Conservation (phyloP, 2,888 invertebrate species). For the Drosophila eohydei region DNA sequence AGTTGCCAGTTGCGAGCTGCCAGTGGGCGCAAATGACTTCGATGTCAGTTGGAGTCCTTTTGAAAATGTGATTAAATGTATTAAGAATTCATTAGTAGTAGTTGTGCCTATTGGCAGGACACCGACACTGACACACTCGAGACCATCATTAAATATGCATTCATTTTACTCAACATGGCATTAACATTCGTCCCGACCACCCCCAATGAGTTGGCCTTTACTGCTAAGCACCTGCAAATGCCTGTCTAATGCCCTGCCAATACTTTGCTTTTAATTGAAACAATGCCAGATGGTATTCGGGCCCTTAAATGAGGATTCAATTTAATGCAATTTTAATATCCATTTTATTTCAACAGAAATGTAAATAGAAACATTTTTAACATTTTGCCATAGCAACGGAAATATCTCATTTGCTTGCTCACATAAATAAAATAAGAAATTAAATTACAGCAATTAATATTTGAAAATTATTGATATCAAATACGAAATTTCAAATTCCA, state of each 20-base stretch:
- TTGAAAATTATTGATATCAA: not conserved
- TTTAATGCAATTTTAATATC: constrained; percentile 20
- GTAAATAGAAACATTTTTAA: not conserved
- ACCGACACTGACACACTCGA: not conserved
- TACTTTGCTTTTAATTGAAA: constrained; percentile 36
- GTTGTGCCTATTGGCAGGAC: constrained; percentile 25
- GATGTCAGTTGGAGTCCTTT: constrained; percentile 26
- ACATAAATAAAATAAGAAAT: not conserved
- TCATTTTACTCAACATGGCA: constrained; percentile 59
- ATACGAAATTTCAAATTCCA: not conserved
- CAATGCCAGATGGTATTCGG: constrained; percentile 15
- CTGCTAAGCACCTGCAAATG: constrained; percentile 26
- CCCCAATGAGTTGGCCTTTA: not conserved
- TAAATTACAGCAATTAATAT: not conserved
- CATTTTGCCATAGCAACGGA: not conserved
- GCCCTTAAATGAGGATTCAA: constrained; percentile 11
- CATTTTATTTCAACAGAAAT: not conserved
- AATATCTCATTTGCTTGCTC: not conserved
- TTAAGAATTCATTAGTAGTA: constrained; percentile 75
- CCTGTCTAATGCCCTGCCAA: constrained; percentile 36
- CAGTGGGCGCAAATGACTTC: constrained; percentile 46
- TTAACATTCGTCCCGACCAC: constrained; percentile 21
- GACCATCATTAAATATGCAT: constrained; percentile 69
- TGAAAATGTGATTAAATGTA: constrained; percentile 65
- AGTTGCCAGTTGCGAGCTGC: not conserved